phyloP scores from a whole-genome alignment of 2,888 invertebrate species.

The Lochmaea capreae region DNA sequence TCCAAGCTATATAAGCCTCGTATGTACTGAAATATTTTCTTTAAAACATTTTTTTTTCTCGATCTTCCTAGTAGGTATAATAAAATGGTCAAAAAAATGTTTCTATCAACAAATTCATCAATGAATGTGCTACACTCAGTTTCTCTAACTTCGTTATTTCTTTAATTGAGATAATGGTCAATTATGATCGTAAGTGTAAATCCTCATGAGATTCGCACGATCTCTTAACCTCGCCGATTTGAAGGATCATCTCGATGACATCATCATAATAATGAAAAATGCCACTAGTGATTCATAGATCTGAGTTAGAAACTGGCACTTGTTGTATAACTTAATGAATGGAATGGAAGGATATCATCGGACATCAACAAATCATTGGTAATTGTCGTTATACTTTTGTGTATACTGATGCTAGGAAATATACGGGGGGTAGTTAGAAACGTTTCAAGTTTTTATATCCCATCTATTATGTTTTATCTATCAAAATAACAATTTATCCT shows the following conservation, averaged over 20 bases:
- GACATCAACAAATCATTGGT: conserved; percentile 38
- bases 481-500: too few relatives aligned
- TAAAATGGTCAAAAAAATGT: background rate
- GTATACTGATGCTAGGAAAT: background rate
- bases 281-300: conserved; percentile 44
- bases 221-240: conserved; percentile 54
- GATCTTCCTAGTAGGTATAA: background rate
- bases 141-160: conserved; percentile 49
- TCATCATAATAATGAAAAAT: conserved; percentile 50
- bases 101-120: conserved; percentile 30
- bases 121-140: conserved; percentile 46
- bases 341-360: conserved; percentile 34
- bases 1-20: too few relatives aligned
- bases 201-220: conserved; percentile 55
- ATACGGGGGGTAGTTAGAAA: background rate
- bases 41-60: background rate
- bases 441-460: background rate
- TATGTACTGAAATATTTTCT: background rate
- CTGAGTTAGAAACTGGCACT: conserved; percentile 43
- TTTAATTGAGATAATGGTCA: conserved; percentile 46
- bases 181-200: conserved; percentile 49
- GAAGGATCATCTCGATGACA: conserved; percentile 52
- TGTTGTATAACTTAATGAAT: conserved; percentile 40
- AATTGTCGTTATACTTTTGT: conserved; percentile 31
- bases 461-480: too few relatives aligned